Evolutionary conservation across 2,113 vertebrate genomes (phyloP), one percentile per base, ranked within the genome.

Genomic region (Brevimyrus niger): DNA sequence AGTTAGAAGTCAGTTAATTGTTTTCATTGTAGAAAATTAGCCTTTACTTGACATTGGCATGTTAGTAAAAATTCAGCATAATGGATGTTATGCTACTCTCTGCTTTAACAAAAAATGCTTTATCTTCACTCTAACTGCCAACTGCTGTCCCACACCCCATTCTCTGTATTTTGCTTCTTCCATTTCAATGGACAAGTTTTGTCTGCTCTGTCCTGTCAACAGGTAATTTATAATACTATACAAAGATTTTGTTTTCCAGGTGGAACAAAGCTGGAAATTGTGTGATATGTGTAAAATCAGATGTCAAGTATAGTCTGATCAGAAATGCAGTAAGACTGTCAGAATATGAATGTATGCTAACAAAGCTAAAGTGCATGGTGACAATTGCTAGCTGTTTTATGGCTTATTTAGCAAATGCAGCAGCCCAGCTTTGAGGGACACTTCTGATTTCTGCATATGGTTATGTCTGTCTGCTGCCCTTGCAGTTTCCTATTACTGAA

Each of bases 381-480:
- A 19, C 19, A 21, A 83, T 38, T 15, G 38, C 3, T 21, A 38
- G 73, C 15, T 51, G 47, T 58, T 42, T 58, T 55, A 17, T 61
- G 9, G 38, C 44, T 65, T 89, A 86, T 85, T 86, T 55, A 31
- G 35, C 44, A 19, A 89, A 89, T 51, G 23, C 47, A 35, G 15
- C 35, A 55, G 38, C 69, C 44, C 80, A 27, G n/a, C 83, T 86
- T n/a, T 86, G 84, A 23, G 47, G 84, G 10, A 0, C 13, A 35
- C n/a, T 86, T 46, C 47, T 51, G 23, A 35, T 51, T 50, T 27
- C 23, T 86, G n/a, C 5, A 13, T 50, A 50, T 91, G 92, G 94
- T 95, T 92, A 90, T 0, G 48, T 87, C 89, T 73, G 1, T 50
- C n/a, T 10, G 4, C 84, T 27, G 23, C 47, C 23, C 11, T 31